Evolutionary conservation across 2,113 vertebrate genomes (phyloP).

Genomic region (Pelusios castaneus): DNA sequence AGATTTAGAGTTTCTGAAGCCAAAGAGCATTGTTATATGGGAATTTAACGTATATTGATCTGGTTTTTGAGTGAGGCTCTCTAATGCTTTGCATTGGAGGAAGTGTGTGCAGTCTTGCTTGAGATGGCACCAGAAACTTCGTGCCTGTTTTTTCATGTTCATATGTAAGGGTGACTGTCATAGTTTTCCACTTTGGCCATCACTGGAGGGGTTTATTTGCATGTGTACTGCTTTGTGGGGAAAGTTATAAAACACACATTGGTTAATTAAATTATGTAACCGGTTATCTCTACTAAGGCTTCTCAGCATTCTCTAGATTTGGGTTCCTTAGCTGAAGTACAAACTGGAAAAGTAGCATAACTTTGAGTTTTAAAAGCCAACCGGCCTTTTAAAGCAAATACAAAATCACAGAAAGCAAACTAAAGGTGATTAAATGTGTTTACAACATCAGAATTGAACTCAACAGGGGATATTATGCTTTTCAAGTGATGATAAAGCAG

Average conservation of each 20-base stretch:
- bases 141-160: not conserved
- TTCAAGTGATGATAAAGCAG: not conserved
- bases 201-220: accelerated
- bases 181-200: accelerated
- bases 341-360: not conserved
- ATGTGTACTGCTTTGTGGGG: accelerated
- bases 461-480: not conserved
- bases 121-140: not conserved
- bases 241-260: accelerated
- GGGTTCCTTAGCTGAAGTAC: not conserved
- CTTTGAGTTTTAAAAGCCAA: not conserved
- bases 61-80: not conserved
- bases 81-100: accelerated
- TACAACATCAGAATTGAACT: not conserved
- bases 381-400: not conserved
- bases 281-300: not conserved
- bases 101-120: accelerated
- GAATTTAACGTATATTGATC: not conserved
- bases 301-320: not conserved
- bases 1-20: accelerated
- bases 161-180: no score
- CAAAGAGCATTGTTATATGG: accelerated
- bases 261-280: not conserved
- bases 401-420: not conserved
- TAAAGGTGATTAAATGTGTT: not conserved